Evolutionary conservation across 2,888 invertebrate species (phyloP), one percentile per base, ranked within the genome.

Genomic region (Drosophila mayaguana): DNA sequence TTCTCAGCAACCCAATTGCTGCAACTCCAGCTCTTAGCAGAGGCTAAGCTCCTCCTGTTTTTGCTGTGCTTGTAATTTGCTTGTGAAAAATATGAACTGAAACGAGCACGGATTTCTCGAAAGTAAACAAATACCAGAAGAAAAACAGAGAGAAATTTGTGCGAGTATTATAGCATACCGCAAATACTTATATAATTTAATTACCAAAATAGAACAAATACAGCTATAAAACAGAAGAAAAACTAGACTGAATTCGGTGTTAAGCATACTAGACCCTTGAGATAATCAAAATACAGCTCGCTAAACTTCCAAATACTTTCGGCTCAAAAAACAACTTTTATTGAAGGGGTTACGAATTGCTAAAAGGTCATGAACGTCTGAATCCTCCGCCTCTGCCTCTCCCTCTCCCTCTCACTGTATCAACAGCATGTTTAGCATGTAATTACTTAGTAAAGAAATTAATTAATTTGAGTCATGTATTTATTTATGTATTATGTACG

Each of bases 381-480:
- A 2, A 4, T 7, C n/a, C 14, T 0, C 9, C 51, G n/a, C 32
- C 32, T 32, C 32, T 0, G 0, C 11, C 32, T 32, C 11, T 3
- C 1, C 9, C 9, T 0, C 32, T 11, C 7, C n/a, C 42, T 5
- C 36, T 14, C 14, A 14, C 12, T 36, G 36, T 36, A 73, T 54
- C 54, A 60, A 38, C 59, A 63, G 51, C 46, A 75, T 75, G 81
- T 66, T 89, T 87, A 87, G 89, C 75, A 81, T 89, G 81, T 80
- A 77, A 87, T 89, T 87, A 80, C 80, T 75, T 68, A 62, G 75
- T 80, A 75, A 60, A 63, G 83, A 81, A 88, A 85, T 88, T 85
- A 88, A 88, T 88, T 85, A 88, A 83, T 88, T 81, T 86, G 72
- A 73, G 83, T 78, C 74, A 83, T 86, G 81, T 81, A 83, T 83